A percentile compares a stretch with the other conserved stretches of the same genome.
These are phyloP conservation scores for Pseudococcus longispinus DNA, from an alignment of 2,888 invertebrate genomes.

Conservation along the genomic window DNA sequence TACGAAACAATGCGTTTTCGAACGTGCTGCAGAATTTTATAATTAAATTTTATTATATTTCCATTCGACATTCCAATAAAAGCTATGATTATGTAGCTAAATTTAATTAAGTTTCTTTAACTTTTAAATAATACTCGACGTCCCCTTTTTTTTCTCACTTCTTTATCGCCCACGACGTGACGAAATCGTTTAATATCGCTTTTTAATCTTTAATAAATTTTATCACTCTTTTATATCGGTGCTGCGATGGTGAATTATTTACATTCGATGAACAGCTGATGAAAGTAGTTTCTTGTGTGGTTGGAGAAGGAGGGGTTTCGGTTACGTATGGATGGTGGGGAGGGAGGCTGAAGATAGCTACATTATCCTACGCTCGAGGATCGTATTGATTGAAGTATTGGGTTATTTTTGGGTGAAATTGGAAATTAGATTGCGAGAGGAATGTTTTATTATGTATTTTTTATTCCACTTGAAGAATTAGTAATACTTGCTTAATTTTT, in stretches of 20 bases:
- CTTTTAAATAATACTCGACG: not conserved
- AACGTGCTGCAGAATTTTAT: slow-evolving; percentile 43
- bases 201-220: slow-evolving; percentile 17
- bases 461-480: no score
- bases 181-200: not conserved
- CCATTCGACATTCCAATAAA: slow-evolving; percentile 54
- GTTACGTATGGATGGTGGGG: not conserved
- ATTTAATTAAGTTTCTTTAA: slow-evolving; percentile 53
- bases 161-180: not conserved
- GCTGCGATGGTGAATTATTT: slow-evolving; percentile 3
- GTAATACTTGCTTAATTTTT: no score
- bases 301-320: not conserved
- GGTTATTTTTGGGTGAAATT: no score
- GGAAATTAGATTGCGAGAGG: no score
- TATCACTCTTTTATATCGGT: not conserved
- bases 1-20: not conserved
- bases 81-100: slow-evolving; percentile 54
- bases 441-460: no score
- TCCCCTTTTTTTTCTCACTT: not conserved
- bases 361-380: no score
- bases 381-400: no score
- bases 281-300: not conserved
- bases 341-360: no score
- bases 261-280: slow-evolving; percentile 5
- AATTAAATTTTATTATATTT: slow-evolving; percentile 53